phyloP scores from a whole-genome alignment of 2,888 invertebrate genomes.

The Andrena minutula region DNA sequence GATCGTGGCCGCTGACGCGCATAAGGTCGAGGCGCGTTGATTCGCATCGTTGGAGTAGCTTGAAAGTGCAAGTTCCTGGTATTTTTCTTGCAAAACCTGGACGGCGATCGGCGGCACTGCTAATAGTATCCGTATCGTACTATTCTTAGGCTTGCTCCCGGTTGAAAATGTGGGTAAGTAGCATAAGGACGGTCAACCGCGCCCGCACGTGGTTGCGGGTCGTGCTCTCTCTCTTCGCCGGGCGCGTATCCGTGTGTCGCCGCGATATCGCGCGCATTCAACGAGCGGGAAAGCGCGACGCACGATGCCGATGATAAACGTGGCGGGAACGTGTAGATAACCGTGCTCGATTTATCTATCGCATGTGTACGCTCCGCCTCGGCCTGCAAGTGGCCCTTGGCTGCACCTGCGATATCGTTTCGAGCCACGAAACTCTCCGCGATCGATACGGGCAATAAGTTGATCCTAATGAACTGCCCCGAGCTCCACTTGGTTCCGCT shows the following conservation, averaged over 20 bases:
- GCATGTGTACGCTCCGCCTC: background rate
- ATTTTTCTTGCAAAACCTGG: constrained; percentile 45
- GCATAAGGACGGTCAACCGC: constrained; percentile 69
- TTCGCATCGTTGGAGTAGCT: constrained; percentile 45
- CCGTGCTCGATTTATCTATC: constrained; percentile 12
- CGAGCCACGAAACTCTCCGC: constrained; percentile 29
- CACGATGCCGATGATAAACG: constrained; percentile 58
- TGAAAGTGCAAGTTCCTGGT: constrained; percentile 60
- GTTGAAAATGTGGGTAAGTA: constrained; percentile 72
- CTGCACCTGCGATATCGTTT: constrained; percentile 57
- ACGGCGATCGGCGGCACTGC: background rate
- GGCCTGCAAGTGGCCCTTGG: background rate
- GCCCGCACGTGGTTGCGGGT: constrained; percentile 49
- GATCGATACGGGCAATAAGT: constrained; percentile 46
- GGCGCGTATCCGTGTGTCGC: constrained; percentile 11
- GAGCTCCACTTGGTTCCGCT: constrained; percentile 29
- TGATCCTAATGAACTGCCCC: constrained; percentile 28
- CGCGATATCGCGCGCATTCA: constrained; percentile 28
- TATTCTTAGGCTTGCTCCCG: constrained; percentile 67
- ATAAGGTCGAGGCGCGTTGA: constrained; percentile 45
- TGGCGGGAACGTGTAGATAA: constrained; percentile 40
- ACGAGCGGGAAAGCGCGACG: constrained; percentile 61
- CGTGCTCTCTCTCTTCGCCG: constrained; percentile 28
- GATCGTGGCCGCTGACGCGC: constrained; percentile 47
- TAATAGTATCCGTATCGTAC: constrained; percentile 17